A percentile compares a stretch with the other conserved stretches of the same genome.
phyloP scores from a whole-genome alignment of 2,113 vertebrate species.

The Neotoma lepida region DNA sequence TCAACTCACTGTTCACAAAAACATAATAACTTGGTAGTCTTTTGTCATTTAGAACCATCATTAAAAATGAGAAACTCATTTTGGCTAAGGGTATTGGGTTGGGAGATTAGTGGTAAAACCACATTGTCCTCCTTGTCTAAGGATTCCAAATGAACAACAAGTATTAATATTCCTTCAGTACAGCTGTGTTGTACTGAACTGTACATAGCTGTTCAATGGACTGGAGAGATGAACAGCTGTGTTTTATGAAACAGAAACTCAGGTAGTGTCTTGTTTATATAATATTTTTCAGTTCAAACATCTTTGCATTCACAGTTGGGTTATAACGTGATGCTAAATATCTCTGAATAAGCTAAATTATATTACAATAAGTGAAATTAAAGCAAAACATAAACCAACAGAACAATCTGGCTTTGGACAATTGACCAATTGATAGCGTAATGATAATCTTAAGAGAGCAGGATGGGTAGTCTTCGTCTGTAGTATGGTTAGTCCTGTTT shows the following conservation, averaged over 20 bases:
- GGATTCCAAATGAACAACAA: conserved; percentile 36
- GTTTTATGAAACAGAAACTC: conserved; percentile 46
- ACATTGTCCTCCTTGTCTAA: conserved; percentile 33
- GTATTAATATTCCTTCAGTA: conserved; percentile 39
- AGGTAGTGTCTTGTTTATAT: not conserved
- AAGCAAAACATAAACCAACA: conserved; percentile 25
- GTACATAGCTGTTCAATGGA: conserved; percentile 8
- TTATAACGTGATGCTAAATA: not conserved
- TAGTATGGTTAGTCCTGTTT: not conserved
- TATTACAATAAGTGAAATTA: not conserved
- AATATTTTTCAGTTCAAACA: conserved; percentile 24
- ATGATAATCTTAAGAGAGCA: conserved; percentile 29
- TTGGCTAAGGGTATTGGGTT: conserved; percentile 3
- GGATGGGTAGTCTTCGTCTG: not conserved
- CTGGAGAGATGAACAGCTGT: not conserved
- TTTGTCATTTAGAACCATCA: conserved; percentile 33
- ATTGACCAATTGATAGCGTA: not conserved
- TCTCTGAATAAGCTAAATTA: conserved; percentile 12
- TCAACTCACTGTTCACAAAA: conserved; percentile 26
- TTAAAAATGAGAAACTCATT: conserved; percentile 53
- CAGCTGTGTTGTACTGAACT: not conserved
- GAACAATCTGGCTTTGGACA: conserved; percentile 43
- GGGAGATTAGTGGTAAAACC: conserved; percentile 43
- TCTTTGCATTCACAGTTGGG: not conserved
- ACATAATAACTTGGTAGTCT: conserved; percentile 19